phyloP scores from a whole-genome alignment of 2,888 invertebrate species.

The Macrophya annulata region DNA sequence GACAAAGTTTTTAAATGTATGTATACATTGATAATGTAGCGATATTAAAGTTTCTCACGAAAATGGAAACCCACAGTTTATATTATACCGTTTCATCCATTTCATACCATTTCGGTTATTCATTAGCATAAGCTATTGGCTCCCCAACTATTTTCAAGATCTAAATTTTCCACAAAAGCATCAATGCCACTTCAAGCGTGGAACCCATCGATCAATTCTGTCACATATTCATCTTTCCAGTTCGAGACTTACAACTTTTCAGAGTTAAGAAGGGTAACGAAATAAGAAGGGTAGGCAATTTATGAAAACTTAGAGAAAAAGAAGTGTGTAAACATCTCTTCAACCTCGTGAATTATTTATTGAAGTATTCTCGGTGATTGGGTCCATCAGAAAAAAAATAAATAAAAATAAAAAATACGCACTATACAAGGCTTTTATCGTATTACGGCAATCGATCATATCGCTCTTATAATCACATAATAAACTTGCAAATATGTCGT shows the following conservation, averaged over 20 bases:
- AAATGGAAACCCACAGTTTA: background rate
- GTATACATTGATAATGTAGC: background rate
- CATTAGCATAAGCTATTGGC: background rate
- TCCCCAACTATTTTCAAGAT: background rate
- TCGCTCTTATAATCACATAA: background rate
- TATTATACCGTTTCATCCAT: background rate
- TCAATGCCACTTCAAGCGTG: background rate
- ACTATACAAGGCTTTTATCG: background rate
- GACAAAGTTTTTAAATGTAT: slow-evolving; percentile 15
- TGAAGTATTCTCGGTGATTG: background rate
- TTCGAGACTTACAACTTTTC: background rate
- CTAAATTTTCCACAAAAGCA: background rate
- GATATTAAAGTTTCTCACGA: background rate
- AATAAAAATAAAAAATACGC: background rate
- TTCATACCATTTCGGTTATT: background rate
- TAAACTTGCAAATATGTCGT: background rate
- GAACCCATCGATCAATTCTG: background rate
- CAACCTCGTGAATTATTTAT: background rate
- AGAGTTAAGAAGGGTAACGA: background rate
- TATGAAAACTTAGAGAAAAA: background rate
- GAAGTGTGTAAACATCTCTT: background rate
- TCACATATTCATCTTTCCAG: background rate
- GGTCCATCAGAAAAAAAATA: background rate
- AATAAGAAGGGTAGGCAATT: background rate
- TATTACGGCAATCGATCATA: background rate